Conservation (phyloP, 1,140 invertebrate species). For the Drosophila obscura region DNA sequence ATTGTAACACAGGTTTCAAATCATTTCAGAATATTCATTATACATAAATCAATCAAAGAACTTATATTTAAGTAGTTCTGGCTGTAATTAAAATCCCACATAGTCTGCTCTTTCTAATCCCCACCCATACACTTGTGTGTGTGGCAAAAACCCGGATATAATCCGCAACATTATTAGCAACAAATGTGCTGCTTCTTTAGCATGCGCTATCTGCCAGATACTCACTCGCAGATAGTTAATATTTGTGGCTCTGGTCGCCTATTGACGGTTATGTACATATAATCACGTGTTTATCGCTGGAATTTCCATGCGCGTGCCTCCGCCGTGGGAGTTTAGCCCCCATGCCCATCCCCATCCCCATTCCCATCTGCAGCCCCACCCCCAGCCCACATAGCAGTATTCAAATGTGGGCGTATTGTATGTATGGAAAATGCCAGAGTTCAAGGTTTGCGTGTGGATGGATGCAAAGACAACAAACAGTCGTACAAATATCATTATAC, state of each 20-base stretch:
- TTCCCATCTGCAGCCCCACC: conserved; percentile 13
- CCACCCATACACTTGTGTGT: background rate
- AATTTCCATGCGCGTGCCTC: conserved; percentile 71
- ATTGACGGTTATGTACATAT: conserved; percentile 61
- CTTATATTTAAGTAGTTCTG: background rate
- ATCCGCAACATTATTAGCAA: conserved; percentile 24
- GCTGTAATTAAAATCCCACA: background rate
- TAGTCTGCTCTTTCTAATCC: background rate
- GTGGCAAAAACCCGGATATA: conserved; percentile 29
- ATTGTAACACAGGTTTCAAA: too few relatives aligned
- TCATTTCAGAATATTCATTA: too few relatives aligned
- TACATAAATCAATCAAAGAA: too few relatives aligned
- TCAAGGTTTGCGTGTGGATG: conserved; percentile 57
- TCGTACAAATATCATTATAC: too few relatives aligned
- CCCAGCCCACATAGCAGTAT: conserved; percentile 20
- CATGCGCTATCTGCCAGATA: conserved; percentile 36
- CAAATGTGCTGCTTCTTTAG: conserved; percentile 10
- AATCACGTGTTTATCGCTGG: conserved; percentile 78
- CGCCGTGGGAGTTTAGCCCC: conserved; percentile 47
- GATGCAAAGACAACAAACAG: conserved; percentile 6
- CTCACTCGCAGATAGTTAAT: conserved; percentile 11
- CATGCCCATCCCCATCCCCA: conserved; percentile 20
- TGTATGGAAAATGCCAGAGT: conserved; percentile 66
- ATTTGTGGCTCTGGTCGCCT: conserved; percentile 22
- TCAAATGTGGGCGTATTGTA: conserved; percentile 27